A percentile compares a stretch with the other conserved stretches of the same genome.
phyloP scores from a whole-genome alignment of 1,140 invertebrate genomes.

The Drosophila kohkoa region DNA sequence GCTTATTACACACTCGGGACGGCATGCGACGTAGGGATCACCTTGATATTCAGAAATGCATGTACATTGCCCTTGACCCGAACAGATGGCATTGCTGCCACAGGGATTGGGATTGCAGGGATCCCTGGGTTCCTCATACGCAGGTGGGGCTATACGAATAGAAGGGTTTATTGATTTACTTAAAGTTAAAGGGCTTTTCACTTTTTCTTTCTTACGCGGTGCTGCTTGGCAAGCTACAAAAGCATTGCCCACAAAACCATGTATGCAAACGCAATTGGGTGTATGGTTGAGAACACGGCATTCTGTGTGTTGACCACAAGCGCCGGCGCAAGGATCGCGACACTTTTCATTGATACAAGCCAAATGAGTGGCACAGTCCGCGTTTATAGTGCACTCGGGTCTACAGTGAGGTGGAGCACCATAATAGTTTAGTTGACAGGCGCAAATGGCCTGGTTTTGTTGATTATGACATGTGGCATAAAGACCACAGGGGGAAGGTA shows the following conservation, averaged over 20 bases:
- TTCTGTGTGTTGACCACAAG: conserved; percentile 92
- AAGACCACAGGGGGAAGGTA: conserved; percentile 92
- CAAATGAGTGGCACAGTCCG: conserved; percentile 90
- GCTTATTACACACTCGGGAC: conserved; percentile 93
- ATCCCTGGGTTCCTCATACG: conserved; percentile 85
- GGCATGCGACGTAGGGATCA: conserved; percentile 89
- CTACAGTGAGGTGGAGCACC: conserved; percentile 91
- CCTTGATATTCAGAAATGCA: conserved; percentile 89
- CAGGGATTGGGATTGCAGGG: conserved; percentile 85
- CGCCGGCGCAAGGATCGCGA: conserved; percentile 90
- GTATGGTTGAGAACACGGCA: conserved; percentile 94
- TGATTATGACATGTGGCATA: conserved; percentile 91
- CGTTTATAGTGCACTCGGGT: conserved; percentile 91
- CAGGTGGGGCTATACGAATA: conserved; percentile 56
- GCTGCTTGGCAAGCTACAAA: conserved; percentile 88
- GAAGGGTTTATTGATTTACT: conserved; percentile 51
- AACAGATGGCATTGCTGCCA: conserved; percentile 89
- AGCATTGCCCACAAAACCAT: conserved; percentile 92
- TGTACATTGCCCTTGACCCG: conserved; percentile 89
- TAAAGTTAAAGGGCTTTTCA: not conserved
- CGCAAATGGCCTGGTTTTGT: conserved; percentile 89
- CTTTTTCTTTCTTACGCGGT: conserved; percentile 71
- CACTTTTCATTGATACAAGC: conserved; percentile 90
- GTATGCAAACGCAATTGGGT: conserved; percentile 91
- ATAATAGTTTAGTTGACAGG: conserved; percentile 90